Conservation (phyloP, 2,113 vertebrate genomes). For the Pachypanchax playfairii region DNA sequence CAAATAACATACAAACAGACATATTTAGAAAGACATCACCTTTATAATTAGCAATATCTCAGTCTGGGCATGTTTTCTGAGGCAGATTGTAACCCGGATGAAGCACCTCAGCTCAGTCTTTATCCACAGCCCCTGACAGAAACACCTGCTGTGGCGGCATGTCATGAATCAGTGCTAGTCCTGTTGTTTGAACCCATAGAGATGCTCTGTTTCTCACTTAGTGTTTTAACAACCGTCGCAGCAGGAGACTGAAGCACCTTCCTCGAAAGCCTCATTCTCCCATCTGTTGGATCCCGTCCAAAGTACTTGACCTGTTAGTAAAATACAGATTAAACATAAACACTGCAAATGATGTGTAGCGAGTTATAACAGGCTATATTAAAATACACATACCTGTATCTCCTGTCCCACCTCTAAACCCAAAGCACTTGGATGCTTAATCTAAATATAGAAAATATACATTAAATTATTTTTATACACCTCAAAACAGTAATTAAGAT, state of each 20-base stretch:
- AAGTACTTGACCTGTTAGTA: slow-evolving; percentile 94
- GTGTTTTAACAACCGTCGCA: slow-evolving; percentile 81
- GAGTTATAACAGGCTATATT: neutral
- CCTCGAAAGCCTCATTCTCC: slow-evolving; percentile 94
- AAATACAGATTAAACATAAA: slow-evolving; percentile 30
- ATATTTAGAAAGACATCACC: neutral
- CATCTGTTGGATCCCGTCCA: slow-evolving; percentile 94
- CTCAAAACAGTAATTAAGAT: neutral
- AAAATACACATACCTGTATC: slow-evolving; percentile 87
- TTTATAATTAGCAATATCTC: neutral
- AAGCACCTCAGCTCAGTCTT: neutral
- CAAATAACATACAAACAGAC: slow-evolving; percentile 3
- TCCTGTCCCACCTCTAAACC: slow-evolving; percentile 95
- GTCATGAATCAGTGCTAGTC: slow-evolving; percentile 50
- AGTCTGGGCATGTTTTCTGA: too few relatives aligned
- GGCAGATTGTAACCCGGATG: neutral
- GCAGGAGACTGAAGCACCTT: slow-evolving; percentile 93
- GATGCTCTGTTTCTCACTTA: slow-evolving; percentile 89
- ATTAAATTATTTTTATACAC: too few relatives aligned
- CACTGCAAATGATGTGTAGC: neutral
- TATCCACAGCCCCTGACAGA: slow-evolving; percentile 1
- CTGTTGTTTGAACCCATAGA: slow-evolving; percentile 75
- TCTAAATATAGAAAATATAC: slow-evolving; percentile 72
- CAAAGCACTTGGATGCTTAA: slow-evolving; percentile 92
- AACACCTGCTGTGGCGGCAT: neutral